Evolutionary conservation across 2,888 invertebrate genomes (phyloP).

Genomic region (Polydrusus tereticollis): DNA sequence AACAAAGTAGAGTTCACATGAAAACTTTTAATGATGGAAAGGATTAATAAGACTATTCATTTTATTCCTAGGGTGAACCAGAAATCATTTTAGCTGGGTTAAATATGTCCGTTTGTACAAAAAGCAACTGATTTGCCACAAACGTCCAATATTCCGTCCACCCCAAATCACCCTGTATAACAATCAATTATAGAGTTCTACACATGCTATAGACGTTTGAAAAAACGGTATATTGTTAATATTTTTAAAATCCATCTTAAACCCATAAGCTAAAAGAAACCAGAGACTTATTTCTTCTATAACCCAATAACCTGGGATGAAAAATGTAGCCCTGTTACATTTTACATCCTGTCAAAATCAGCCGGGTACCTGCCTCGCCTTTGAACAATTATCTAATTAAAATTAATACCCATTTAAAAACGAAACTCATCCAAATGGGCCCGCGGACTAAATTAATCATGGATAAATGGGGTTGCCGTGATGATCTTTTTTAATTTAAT

Average conservation of each 20-base stretch:
- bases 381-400: slow-evolving; percentile 68
- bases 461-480: slow-evolving; percentile 65
- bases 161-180: no score
- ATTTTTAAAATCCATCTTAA: background rate
- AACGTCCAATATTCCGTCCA: no score
- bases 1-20: no score
- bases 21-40: no score
- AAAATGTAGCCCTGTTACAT: slow-evolving; percentile 55
- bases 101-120: no score
- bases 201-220: no score
- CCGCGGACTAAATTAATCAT: slow-evolving; percentile 66
- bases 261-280: background rate
- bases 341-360: slow-evolving; percentile 59
- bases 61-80: no score
- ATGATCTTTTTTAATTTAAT: slow-evolving; percentile 68
- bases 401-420: slow-evolving; percentile 67
- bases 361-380: slow-evolving; percentile 61
- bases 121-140: no score
- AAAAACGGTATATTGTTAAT: no score
- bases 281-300: background rate
- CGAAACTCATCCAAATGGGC: slow-evolving; percentile 65
- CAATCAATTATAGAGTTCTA: no score
- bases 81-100: no score
- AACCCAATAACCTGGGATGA: background rate
- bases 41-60: no score